Evolutionary conservation across 2,888 invertebrate species (phyloP).

Genomic region (Leptinotarsa tumamoca): DNA sequence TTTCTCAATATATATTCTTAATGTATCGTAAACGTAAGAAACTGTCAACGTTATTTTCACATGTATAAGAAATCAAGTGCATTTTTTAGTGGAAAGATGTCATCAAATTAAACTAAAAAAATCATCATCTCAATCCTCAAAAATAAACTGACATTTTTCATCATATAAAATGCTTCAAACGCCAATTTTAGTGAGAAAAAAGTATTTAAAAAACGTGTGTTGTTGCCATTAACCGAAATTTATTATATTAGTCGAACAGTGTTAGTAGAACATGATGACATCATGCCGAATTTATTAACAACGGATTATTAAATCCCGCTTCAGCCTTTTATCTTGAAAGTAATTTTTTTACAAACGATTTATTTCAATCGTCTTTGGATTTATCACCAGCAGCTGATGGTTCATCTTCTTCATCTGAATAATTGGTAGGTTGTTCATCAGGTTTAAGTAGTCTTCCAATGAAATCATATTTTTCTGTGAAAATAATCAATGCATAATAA

Average conservation of each 20-base stretch:
- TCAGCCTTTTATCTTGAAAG: constrained; percentile 49
- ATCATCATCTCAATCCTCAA: background rate
- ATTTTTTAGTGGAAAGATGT: background rate
- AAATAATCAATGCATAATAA: constrained; percentile 32
- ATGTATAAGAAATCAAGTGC: background rate
- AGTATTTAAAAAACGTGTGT: background rate
- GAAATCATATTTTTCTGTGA: constrained; percentile 90
- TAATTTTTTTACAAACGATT: constrained; percentile 13
- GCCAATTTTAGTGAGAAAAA: background rate
- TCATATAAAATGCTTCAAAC: background rate
- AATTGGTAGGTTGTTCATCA: constrained; percentile 89
- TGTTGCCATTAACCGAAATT: background rate
- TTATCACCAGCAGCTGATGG: constrained; percentile 67
- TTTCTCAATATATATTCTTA: background rate
- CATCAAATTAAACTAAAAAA: background rate
- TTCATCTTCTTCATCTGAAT: constrained; percentile 89
- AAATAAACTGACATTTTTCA: background rate
- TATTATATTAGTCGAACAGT: background rate
- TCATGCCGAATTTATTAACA: background rate
- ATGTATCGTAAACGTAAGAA: background rate
- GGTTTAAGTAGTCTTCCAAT: constrained; percentile 92
- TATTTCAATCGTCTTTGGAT: constrained; percentile 60
- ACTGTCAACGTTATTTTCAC: background rate
- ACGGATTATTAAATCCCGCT: constrained; percentile 21
- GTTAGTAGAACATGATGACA: constrained; percentile 6